phyloP scores from a whole-genome alignment of 2,113 vertebrate species.

The Scalopus aquaticus region DNA sequence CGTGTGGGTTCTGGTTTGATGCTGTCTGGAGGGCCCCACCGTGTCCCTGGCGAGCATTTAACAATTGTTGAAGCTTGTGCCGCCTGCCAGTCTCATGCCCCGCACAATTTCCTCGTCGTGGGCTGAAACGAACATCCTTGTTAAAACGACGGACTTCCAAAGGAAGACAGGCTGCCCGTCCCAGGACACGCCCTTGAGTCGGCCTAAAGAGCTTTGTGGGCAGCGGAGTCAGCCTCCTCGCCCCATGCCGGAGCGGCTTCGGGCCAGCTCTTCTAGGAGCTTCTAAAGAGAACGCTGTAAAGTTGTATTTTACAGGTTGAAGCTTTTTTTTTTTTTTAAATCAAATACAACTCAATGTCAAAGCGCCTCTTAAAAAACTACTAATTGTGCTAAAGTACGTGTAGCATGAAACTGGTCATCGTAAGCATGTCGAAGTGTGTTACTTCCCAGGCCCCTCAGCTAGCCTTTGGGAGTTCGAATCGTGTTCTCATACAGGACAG shows the following conservation, averaged over 20 bases:
- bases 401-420: background rate
- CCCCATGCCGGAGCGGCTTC: rapidly evolving
- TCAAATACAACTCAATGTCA: background rate
- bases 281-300: background rate
- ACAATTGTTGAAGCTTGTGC: background rate
- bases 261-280: background rate
- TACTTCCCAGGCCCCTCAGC: background rate
- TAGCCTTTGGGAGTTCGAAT: background rate
- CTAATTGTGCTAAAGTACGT: background rate
- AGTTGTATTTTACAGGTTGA: background rate
- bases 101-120: rapidly evolving
- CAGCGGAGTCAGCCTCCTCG: rapidly evolving
- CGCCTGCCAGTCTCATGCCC: background rate
- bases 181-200: background rate
- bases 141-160: background rate
- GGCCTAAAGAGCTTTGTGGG: background rate
- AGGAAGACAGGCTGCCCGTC: background rate
- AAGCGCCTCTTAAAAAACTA: background rate
- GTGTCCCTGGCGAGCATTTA: background rate
- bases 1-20: background rate
- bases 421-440: background rate
- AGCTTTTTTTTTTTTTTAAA: background rate
- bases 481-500: no score
- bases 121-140: background rate
- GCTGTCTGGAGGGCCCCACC: background rate